Percentiles rank a stretch among this genome's conserved stretches.
Conservation (phyloP, 2,113 vertebrate genomes). For the Platysteira castanea region DNA sequence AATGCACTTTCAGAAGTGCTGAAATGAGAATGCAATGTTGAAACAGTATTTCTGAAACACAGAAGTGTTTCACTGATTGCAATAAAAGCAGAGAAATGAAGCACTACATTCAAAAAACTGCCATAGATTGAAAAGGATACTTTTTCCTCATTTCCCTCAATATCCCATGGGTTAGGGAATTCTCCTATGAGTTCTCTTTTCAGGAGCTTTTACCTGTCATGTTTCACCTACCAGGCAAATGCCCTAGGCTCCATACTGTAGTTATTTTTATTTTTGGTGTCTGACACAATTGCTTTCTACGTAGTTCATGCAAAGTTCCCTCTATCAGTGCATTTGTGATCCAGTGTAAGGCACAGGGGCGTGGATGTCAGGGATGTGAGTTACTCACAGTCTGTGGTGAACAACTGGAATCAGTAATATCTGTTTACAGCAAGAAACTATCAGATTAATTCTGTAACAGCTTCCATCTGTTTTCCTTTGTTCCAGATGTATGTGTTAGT, state of each 20-base stretch:
- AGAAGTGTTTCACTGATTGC: neutral
- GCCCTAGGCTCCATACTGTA: neutral
- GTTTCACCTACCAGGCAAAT: neutral
- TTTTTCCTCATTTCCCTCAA: neutral
- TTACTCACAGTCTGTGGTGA: neutral
- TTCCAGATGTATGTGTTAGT: neutral
- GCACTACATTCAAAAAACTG: neutral
- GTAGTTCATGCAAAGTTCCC: neutral
- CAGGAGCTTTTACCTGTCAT: neutral
- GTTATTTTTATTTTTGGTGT: neutral
- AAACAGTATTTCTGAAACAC: neutral
- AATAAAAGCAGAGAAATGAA: neutral
- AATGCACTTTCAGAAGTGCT: neutral
- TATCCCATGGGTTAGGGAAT: neutral
- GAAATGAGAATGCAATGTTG: neutral
- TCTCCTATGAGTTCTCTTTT: neutral
- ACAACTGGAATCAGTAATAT: neutral
- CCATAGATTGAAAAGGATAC: neutral
- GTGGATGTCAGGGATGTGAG: neutral
- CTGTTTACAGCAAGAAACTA: neutral
- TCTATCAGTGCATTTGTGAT: neutral
- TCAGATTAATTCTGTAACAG: neutral
- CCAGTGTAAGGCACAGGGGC: accelerated
- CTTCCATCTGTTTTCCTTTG: neutral
- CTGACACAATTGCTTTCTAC: neutral